phyloP scores from a whole-genome alignment of 1,140 invertebrate genomes.

The Apis cerana region DNA sequence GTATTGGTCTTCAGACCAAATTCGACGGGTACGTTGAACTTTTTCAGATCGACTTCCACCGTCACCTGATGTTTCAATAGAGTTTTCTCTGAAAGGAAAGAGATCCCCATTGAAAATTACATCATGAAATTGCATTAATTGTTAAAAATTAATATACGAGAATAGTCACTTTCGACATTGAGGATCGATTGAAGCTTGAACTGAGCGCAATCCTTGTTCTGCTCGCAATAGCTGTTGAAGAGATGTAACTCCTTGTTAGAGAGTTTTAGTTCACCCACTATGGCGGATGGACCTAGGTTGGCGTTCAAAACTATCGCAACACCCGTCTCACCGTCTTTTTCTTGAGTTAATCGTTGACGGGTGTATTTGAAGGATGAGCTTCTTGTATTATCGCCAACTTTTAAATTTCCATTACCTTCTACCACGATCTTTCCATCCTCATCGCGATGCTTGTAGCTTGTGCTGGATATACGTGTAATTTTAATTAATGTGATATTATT shows the following conservation, averaged over 20 bases:
- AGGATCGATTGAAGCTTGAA: slow-evolving; percentile 85
- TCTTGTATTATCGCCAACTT: slow-evolving; percentile 85
- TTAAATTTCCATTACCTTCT: slow-evolving; percentile 86
- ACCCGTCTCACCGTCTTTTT: slow-evolving; percentile 84
- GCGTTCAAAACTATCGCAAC: slow-evolving; percentile 80
- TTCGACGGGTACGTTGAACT: slow-evolving; percentile 86
- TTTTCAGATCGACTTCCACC: slow-evolving; percentile 85
- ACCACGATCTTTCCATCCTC: slow-evolving; percentile 87
- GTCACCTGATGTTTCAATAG: slow-evolving; percentile 82
- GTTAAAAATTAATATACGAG: too few relatives aligned
- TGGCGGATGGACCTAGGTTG: slow-evolving; percentile 80
- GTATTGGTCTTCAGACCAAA: slow-evolving; percentile 85
- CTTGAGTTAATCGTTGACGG: slow-evolving; percentile 82
- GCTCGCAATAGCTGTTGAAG: slow-evolving; percentile 87
- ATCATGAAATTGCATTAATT: not conserved
- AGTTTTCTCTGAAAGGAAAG: slow-evolving; percentile 62
- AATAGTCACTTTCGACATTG: slow-evolving; percentile 79
- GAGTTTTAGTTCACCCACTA: slow-evolving; percentile 84
- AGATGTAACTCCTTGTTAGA: slow-evolving; percentile 87
- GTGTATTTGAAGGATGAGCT: slow-evolving; percentile 88
- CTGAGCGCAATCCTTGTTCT: slow-evolving; percentile 88
- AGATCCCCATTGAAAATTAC: not conserved
- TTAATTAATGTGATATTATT: not conserved
- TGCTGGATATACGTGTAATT: slow-evolving; percentile 75
- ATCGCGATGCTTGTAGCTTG: slow-evolving; percentile 85